Evolutionary conservation across 2,888 invertebrate genomes (phyloP).

Genomic region (Sphecodes monilicornis): DNA sequence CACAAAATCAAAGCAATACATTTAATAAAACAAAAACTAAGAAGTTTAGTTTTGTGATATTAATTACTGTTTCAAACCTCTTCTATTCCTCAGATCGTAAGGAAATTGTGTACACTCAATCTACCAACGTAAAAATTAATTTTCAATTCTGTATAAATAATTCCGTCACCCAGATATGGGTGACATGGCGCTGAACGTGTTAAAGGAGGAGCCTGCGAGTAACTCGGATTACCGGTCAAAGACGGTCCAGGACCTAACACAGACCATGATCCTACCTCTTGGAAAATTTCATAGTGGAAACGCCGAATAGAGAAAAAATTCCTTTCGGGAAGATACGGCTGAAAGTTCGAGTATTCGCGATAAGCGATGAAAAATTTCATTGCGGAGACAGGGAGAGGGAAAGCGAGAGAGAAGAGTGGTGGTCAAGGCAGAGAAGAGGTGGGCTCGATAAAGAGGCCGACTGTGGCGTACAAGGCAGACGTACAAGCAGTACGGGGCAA

Average conservation of each 20-base stretch:
- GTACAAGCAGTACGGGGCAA: conserved; percentile 58
- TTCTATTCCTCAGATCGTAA: no score
- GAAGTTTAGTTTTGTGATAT: no score
- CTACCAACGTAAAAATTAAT: no score
- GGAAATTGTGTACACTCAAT: no score
- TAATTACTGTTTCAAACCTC: no score
- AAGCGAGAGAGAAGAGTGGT: neutral
- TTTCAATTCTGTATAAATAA: no score
- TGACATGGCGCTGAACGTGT: no score
- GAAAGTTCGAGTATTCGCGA: conserved; percentile 42
- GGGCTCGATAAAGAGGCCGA: conserved; percentile 60
- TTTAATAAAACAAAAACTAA: no score
- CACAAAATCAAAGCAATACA: no score
- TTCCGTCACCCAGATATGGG: no score
- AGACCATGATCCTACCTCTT: neutral
- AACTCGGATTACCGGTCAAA: neutral
- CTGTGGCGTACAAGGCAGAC: conserved; percentile 58
- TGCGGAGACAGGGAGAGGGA: neutral
- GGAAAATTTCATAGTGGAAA: neutral
- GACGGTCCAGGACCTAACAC: neutral
- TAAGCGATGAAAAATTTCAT: conserved; percentile 40
- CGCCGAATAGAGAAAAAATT: conserved; percentile 36
- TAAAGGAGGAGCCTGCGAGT: neutral
- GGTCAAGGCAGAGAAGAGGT: conserved; percentile 4
- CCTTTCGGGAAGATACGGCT: conserved; percentile 29